Evolutionary conservation across 2,113 vertebrate genomes (phyloP), one percentile per base, ranked within the genome.

Genomic region (Zapornia atra): DNA sequence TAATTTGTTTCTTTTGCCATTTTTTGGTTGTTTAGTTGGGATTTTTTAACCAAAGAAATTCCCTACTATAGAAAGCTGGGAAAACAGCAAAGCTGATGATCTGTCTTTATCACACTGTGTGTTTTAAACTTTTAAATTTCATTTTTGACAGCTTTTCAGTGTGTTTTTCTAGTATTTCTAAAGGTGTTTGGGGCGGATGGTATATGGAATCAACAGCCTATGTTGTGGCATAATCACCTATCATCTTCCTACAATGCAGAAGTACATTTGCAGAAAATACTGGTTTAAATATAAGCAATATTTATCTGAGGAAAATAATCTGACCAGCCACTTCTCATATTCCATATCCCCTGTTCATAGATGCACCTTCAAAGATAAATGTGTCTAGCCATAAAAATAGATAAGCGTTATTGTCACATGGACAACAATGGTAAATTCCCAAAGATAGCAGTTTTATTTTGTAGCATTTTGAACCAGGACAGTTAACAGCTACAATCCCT

Each of bases 401-500:
- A 61, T 72, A 94, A 86, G 12, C 59, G 54, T 79, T 82, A 80
- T 50, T 21, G 59, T 85, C 56, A 87, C 36, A 69, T 50, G 54
- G 65, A 61, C 53, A 89, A 65, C 12, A 6, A 6, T 63, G 28
- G 28, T 73, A 77, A 92, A 92, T 80, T 92, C 59, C 70, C 59
- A 80, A 70, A 85, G 63, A 77, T 0, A 7, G 36, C 16, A 70
- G 36, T 54, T 83, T 94, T 94, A 88, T 91, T 94, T 85, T 88
- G 66, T 38, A 86, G 22, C 54, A 56, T 66, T 94, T 96, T 88
- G 66, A 92, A 88, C 75, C 33, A 86, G 33, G 54, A 70, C 50
- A 90, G 34, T 63, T 76, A 96, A 86, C 54, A 82, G 71, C 82
- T 85, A 89, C 50, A 70, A 63, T 85, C 84, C 63, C 85, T 79